Conservation (phyloP, 2,113 vertebrate species). For the Poecilia latipinna region DNA sequence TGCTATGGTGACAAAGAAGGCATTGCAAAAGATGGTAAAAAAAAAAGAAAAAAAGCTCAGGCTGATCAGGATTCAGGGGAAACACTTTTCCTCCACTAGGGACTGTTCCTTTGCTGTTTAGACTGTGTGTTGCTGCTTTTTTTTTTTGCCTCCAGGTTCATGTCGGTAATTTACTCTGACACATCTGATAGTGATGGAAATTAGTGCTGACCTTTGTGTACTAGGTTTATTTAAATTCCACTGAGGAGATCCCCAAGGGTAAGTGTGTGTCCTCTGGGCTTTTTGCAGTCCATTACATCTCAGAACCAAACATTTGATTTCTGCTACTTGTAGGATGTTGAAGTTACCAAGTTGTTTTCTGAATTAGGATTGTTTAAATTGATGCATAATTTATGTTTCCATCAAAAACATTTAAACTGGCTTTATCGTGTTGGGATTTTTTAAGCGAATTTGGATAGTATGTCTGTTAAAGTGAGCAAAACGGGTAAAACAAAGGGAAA, state of each 20-base stretch:
- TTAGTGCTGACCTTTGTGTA: conserved; percentile 36
- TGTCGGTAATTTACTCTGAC: conserved; percentile 55
- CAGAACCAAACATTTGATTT: conserved; percentile 27
- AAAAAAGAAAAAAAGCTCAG: background rate
- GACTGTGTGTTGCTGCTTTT: background rate
- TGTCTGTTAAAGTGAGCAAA: no score
- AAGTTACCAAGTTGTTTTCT: no score
- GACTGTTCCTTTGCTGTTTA: conserved; percentile 31
- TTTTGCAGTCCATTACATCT: conserved; percentile 30
- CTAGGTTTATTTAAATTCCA: conserved; percentile 35
- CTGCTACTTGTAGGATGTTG: background rate
- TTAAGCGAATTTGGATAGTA: no score
- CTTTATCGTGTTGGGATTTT: no score
- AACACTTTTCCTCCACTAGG: background rate
- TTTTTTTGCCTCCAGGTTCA: conserved; percentile 13
- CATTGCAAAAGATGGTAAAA: conserved; percentile 19
- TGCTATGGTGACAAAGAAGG: conserved; percentile 2
- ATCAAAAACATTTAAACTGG: no score
- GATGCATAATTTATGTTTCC: no score
- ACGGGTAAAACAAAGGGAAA: no score
- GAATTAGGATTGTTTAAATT: no score
- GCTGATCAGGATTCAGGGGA: conserved; percentile 21
- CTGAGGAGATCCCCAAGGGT: conserved; percentile 32
- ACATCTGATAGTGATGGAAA: conserved; percentile 65
- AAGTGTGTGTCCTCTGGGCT: background rate